Evolutionary conservation across 2,888 invertebrate genomes (phyloP), one percentile per base, ranked within the genome.

Genomic region (Cepaea hortensis): DNA sequence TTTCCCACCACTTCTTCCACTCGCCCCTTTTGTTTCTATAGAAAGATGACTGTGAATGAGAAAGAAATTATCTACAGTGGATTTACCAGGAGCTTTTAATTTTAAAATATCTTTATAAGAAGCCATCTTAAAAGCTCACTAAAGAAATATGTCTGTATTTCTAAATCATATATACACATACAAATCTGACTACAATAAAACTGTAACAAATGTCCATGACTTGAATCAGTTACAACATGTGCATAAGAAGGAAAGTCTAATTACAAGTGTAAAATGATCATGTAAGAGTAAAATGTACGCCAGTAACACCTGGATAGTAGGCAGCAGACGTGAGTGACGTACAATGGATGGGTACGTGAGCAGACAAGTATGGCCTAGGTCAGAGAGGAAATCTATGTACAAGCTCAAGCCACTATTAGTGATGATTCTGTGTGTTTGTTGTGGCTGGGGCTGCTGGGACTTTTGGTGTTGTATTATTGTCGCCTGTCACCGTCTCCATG

Each of bases 391-490:
- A 23, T 62, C 83, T 83, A 85, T 85, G 35, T 76, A 72, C 83
- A 86, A 55, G 23, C 61, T 83, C 9, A 70, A 72, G 79, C 79
- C 61, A 79, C 77, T 76, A 87, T 85, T 87, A 86, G 86, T 87
- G 87, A 50, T 88, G 88, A 77, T 87, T 87, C 79, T 84, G 85
- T 35, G 84, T 76, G 68, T 82, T 73, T 85, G 82, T 84, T 83
- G 82, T 81, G 82, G 72, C 79, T 72, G 86, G 70, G 61, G 85
- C 84, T 83, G 86, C 73, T 48, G 65, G 55, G 55, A 23, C 73
- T 73, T 86, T 86, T 65, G 85, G 75, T 73, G 75, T 80, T 55
- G 83, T 75, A 55, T 87, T 86, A 75, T 68, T 62, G 11, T 76
- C 79, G 35, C 72, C 85, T 65, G 81, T 82, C 62, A 84, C 87